Evolutionary conservation across 2,113 vertebrate genomes (phyloP), one percentile per base, ranked within the genome.

Genomic region (Trochalopteron elliotii): DNA sequence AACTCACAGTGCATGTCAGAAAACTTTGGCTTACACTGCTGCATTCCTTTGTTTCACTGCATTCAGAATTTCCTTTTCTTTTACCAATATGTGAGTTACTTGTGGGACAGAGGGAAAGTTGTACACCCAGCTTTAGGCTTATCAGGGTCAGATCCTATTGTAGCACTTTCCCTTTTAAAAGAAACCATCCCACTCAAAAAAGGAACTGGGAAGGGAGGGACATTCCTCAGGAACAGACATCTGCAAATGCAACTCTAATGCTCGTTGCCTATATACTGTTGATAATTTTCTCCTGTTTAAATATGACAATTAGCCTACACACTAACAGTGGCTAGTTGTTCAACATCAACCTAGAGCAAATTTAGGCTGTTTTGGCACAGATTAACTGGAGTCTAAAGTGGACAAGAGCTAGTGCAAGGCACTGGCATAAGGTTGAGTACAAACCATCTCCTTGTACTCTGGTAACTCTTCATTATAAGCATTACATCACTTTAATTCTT

Each of bases 101-200:
- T 30, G 0, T 35, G 3, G 21, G 12, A 57, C 7, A 70, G 14
- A 8, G 0, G 0, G 15, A 49, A 90, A 35, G 1, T 2, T 23
- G 24, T 35, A 35, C 14, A 39, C 3, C 4, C 1, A 1, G 10
- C 7, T 39, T 24, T 35, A 8, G 2, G 5, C 8, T 63, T 24
- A 42, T 22, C 11, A 33, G 2, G 16, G 1, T 61, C 37, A 65
- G 10, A 15, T 56, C 11, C 23, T 47, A 8, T 10, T 55, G 16
- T 1, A 57, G 11, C 5, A 44, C 4, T 47, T 81, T 65, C 13
- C 3, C 17, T 49, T 83, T 78, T 27, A 8, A 42, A 81, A 37
- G 24, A 39, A 91, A 35, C 3, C 2, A 11, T n/a, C 5, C 5
- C 0, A 1, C 16, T 5, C 30, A 74, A 20, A 11, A 11, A 49